Evolutionary conservation across 2,888 invertebrate species (phyloP), one percentile per base, ranked within the genome.

Genomic region (Oxyteleia sp.): DNA sequence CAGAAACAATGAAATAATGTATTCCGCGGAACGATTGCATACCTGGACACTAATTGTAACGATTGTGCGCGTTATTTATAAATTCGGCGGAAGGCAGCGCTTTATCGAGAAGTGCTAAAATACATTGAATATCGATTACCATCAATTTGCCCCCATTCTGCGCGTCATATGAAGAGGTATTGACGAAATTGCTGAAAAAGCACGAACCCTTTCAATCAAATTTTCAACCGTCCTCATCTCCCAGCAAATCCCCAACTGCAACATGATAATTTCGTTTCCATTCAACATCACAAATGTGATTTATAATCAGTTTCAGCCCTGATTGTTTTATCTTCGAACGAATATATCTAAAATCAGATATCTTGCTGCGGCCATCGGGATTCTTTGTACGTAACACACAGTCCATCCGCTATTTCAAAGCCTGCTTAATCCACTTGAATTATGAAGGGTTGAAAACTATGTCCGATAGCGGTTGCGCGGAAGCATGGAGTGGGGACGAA

Each of bases 391-490:
- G 15, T 5, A 10, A 16, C 16, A 35, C 63, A n/a, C n/a, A 15
- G 13, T 45, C 15, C 43, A 47, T 71, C 32, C 78, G 69, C 55
- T 63, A 63, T 82, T 76, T 57, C 57, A 61, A 69, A 76, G 71
- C 75, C 66, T 38, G 59, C 45, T 66, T 83, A 79, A 83, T 79
- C 69, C 64, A 18, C 41, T 71, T 69, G 75, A 76, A 71, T 71
- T 80, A 61, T 57, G 80, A 76, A 71, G 66, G 61, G 68, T 45
- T 75, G 53, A 74, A 68, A 81, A 74, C 47, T 68, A 59, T 29
- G 51, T 32, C 13, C 16, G 59, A 68, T 69, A 78, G 61, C 41
- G 45, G 35, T 16, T 20, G 45, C 15, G 26, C 20, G 45, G 63
- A n/a, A 11, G n/a, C 10, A 10, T n/a, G n/a, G n/a, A n/a, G n/a